Conservation (phyloP, 2,113 vertebrate species). For the Dinomys branickii region DNA sequence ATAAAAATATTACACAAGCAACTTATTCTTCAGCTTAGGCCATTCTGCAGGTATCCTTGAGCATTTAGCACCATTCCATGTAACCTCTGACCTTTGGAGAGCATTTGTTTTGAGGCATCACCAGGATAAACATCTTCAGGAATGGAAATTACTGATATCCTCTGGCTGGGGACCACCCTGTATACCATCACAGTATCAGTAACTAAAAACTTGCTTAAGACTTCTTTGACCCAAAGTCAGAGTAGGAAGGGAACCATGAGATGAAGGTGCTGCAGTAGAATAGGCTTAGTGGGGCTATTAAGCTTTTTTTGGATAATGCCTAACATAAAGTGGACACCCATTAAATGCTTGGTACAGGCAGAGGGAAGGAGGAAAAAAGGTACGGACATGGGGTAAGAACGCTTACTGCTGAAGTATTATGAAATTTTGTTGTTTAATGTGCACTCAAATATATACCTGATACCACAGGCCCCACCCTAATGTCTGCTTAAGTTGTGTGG, state of each 20-base stretch:
- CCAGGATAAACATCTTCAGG: background rate
- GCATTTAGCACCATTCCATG: background rate
- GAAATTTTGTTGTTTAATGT: slow-evolving; percentile 7
- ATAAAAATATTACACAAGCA: background rate
- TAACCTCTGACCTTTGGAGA: background rate
- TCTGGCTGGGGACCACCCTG: background rate
- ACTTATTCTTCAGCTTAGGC: slow-evolving; percentile 9
- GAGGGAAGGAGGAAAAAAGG: background rate
- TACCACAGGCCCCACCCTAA: background rate
- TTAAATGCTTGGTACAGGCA: background rate
- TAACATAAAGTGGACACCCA: background rate
- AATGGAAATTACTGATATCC: background rate
- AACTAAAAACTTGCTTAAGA: background rate
- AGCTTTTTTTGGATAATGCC: background rate
- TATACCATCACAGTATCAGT: background rate
- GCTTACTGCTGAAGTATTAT: background rate
- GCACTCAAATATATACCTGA: background rate
- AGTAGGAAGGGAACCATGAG: too few relatives aligned
- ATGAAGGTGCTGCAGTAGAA: background rate
- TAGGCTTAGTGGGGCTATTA: background rate
- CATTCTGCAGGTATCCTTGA: background rate
- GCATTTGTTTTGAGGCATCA: background rate
- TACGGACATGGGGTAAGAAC: background rate
- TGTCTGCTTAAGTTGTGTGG: background rate
- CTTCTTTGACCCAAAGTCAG: background rate